These are phyloP conservation scores for Meriones unguiculatus DNA, from an alignment of 2,113 vertebrate species.

Conservation along the genomic window DNA sequence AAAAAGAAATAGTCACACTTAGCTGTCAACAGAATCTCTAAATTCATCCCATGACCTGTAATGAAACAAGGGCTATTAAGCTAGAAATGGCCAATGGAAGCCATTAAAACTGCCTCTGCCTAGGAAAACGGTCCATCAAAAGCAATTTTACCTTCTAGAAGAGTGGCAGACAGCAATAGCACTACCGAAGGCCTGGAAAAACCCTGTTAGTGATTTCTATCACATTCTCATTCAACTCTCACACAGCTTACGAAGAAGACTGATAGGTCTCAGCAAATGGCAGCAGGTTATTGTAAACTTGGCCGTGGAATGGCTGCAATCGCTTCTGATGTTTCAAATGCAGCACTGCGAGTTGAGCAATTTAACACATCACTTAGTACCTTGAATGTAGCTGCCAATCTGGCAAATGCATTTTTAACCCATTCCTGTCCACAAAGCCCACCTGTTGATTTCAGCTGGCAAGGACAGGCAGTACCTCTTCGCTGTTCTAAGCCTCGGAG, in stretches of 20 bases:
- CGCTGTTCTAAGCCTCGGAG: neutral
- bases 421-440: neutral
- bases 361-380: neutral
- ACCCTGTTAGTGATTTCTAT: neutral
- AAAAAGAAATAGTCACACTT: neutral
- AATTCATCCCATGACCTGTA: neutral
- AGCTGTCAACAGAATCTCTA: neutral
- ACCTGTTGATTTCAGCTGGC: neutral
- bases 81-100: neutral
- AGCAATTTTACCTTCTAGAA: neutral
- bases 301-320: neutral
- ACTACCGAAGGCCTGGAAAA: neutral
- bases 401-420: neutral
- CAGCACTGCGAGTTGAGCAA: neutral
- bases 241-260: neutral
- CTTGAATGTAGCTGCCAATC: neutral
- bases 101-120: neutral
- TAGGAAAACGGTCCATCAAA: neutral
- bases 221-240: neutral
- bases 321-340: neutral
- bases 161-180: neutral
- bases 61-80: neutral
- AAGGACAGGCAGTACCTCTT: neutral
- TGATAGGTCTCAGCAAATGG: neutral
- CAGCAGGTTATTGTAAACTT: neutral